A percentile compares a stretch with the other conserved stretches of the same genome.
Evolutionary conservation across 37 sponge, comb jelly and placozoan species (phyloP).

Genomic region (Mnemiopsis leidyi): DNA sequence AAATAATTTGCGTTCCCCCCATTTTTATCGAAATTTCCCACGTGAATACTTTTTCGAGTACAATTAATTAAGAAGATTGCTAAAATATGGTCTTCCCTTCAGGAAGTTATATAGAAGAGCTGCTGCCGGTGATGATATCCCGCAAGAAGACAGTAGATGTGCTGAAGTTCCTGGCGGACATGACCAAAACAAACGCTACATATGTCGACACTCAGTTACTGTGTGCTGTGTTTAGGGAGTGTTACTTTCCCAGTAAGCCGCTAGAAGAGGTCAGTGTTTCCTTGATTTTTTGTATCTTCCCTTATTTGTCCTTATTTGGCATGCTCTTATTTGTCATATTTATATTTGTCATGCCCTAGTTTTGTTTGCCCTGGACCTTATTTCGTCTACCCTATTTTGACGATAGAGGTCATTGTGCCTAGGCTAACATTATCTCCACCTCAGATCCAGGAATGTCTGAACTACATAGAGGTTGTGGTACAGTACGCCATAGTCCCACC

Average conservation of each 20-base stretch:
- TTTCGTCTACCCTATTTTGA: no score
- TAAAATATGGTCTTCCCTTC: not conserved
- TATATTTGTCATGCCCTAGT: no score
- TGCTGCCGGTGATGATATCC: conserved; percentile 10
- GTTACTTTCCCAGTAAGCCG: not conserved
- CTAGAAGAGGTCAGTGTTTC: conserved; percentile 36
- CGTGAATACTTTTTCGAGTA: no score
- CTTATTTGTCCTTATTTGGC: no score
- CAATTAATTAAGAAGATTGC: no score
- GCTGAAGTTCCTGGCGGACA: conserved; percentile 45
- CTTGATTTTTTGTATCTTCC: no score
- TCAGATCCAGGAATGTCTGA: conserved; percentile 59
- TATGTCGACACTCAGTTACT: conserved; percentile 31
- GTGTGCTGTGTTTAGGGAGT: conserved; percentile 10
- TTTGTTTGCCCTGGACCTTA: no score
- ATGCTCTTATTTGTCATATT: no score
- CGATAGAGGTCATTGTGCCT: no score
- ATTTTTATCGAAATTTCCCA: no score
- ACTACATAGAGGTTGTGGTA: conserved; percentile 21
- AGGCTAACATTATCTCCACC: no score
- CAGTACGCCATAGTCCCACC: conserved; percentile 57
- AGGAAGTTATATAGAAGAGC: conserved; percentile 6
- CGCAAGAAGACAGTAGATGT: not conserved
- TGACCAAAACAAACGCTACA: conserved; percentile 49
- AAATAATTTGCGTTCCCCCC: no score